Percentiles rank a stretch among this genome's conserved stretches.
phyloP scores from a whole-genome alignment of 2,797 vertebrate genomes.

The Myotis planiceps region DNA sequence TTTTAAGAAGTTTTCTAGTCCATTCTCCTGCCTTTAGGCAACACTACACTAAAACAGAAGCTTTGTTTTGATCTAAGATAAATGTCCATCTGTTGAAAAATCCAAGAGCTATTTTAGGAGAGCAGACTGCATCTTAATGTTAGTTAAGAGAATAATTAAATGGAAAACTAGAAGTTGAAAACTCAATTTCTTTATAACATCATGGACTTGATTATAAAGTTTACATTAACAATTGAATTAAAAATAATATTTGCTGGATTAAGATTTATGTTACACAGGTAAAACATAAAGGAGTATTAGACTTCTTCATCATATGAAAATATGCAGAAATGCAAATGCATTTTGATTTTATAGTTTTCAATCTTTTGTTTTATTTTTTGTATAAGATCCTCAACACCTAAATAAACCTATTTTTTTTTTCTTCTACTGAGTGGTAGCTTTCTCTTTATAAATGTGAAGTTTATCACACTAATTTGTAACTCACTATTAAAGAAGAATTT shows the following conservation, averaged over 20 bases:
- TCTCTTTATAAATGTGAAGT: slow-evolving; percentile 32
- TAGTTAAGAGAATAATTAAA: slow-evolving; percentile 26
- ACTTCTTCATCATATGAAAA: slow-evolving; percentile 30
- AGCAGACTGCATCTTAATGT: slow-evolving; percentile 38
- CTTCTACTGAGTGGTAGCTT: neutral
- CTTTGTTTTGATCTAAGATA: slow-evolving; percentile 73
- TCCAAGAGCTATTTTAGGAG: slow-evolving; percentile 51
- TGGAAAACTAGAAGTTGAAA: slow-evolving; percentile 38
- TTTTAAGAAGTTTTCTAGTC: slow-evolving; percentile 8
- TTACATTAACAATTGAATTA: neutral
- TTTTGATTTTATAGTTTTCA: slow-evolving; percentile 52
- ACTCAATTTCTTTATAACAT: neutral
- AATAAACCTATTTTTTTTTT: neutral
- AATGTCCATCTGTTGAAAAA: slow-evolving; percentile 74
- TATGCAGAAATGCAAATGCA: neutral
- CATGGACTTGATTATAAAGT: slow-evolving; percentile 29
- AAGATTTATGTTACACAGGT: neutral
- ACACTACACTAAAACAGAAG: slow-evolving; percentile 60
- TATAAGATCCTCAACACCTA: neutral
- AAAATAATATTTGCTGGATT: slow-evolving; percentile 47
- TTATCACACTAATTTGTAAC: slow-evolving; percentile 24
- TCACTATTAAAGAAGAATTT: slow-evolving; percentile 6
- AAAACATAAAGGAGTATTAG: slow-evolving; percentile 11
- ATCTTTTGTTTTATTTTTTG: slow-evolving; percentile 1
- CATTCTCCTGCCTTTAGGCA: slow-evolving; percentile 54